Percentiles rank a stretch among this genome's conserved stretches.
Conservation (phyloP, 2,797 vertebrate genomes). For the Eulemur mongoz region DNA sequence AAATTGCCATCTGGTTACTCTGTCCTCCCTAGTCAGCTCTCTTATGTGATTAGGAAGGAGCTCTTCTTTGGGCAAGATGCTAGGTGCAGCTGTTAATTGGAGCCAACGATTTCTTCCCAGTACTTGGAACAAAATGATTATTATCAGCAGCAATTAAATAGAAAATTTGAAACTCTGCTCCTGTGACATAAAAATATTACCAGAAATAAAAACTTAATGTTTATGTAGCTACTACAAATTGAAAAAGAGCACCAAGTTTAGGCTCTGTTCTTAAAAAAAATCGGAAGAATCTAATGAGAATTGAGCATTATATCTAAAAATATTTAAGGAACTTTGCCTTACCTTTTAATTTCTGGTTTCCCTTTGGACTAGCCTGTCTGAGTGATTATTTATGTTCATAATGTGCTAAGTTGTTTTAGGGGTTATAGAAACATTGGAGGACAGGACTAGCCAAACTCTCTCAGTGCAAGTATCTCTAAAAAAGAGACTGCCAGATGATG, state of each 20-base stretch:
- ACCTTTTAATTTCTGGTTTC: neutral
- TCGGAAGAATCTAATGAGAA: neutral
- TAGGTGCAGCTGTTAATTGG: neutral
- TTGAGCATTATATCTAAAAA: neutral
- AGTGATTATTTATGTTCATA: neutral
- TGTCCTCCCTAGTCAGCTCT: neutral
- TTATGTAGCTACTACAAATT: slow-evolving; percentile 12
- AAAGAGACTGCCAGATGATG: neutral
- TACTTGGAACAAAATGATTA: slow-evolving; percentile 21
- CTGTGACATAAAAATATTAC: neutral
- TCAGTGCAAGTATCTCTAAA: neutral
- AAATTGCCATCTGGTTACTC: slow-evolving; percentile 30
- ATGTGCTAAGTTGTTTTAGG: neutral
- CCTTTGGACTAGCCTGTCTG: neutral
- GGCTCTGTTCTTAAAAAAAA: neutral
- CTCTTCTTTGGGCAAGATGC: slow-evolving; percentile 21
- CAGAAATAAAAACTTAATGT: neutral
- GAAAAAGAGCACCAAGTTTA: neutral
- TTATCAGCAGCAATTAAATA: slow-evolving; percentile 26
- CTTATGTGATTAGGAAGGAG: slow-evolving; percentile 17
- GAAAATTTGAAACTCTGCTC: slow-evolving; percentile 37
- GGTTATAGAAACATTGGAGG: neutral
- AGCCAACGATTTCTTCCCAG: neutral
- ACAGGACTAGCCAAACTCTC: neutral
- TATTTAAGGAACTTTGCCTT: neutral